phyloP scores from a whole-genome alignment of 2,888 invertebrate genomes.

The Eucera pruinosa region DNA sequence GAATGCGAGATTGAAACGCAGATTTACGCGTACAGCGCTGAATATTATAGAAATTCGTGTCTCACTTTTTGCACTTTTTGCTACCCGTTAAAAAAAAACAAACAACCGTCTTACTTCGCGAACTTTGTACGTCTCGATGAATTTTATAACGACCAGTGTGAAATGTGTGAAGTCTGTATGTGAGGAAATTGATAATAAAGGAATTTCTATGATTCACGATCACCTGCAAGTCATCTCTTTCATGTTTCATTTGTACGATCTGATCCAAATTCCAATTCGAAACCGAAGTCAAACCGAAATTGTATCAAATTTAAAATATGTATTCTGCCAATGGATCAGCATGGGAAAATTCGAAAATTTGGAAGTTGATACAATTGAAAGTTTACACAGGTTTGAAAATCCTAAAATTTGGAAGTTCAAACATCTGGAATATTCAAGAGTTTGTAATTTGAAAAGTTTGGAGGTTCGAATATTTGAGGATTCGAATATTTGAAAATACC shows the following conservation, averaged over 20 bases:
- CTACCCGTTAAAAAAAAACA: slow-evolving; percentile 15
- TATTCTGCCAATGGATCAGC: too few species aligned
- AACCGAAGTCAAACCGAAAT: too few species aligned
- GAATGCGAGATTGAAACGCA: not conserved
- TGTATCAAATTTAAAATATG: too few species aligned
- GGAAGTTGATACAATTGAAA: too few species aligned
- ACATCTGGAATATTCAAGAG: too few species aligned
- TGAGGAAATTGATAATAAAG: slow-evolving; percentile 64
- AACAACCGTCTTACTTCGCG: slow-evolving; percentile 13
- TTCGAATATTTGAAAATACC: too few species aligned
- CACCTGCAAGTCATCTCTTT: not conserved
- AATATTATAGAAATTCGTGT: slow-evolving; percentile 19
- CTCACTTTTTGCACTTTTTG: slow-evolving; percentile 41
- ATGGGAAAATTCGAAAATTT: too few species aligned
- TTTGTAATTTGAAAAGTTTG: too few species aligned
- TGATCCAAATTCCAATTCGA: too few species aligned
- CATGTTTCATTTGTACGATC: not conserved
- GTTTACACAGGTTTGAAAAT: too few species aligned
- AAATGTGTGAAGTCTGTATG: slow-evolving; percentile 41
- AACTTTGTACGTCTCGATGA: slow-evolving; percentile 38
- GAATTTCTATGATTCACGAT: slow-evolving; percentile 56
- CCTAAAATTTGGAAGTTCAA: too few species aligned
- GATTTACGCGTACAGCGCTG: not conserved
- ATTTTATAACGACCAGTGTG: slow-evolving; percentile 51
- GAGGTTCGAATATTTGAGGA: too few species aligned